Percentiles rank a stretch among this genome's conserved stretches.
Evolutionary conservation across 2,797 vertebrate genomes (phyloP).

Genomic region (Dromococcyx pavoninus): DNA sequence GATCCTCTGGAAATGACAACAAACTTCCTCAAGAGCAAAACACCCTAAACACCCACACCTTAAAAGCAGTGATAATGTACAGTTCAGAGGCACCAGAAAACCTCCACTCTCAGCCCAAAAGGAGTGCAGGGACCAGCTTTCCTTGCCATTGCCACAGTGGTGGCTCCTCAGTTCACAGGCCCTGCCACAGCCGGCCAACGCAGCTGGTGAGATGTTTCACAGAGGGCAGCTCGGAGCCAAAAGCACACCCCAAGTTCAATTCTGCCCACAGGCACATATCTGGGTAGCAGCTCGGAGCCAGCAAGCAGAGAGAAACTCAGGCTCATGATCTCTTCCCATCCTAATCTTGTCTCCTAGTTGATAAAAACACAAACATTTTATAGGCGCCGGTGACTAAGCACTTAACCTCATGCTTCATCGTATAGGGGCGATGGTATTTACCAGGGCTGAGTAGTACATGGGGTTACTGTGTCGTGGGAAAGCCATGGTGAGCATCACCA

Average conservation of each 20-base stretch:
- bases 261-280: rapidly evolving
- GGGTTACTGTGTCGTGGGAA: neutral
- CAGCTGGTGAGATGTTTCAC: neutral
- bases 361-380: neutral
- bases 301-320: neutral
- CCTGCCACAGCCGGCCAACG: rapidly evolving
- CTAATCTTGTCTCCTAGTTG: neutral
- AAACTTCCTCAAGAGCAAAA: neutral
- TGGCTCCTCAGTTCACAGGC: rapidly evolving
- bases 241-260: neutral
- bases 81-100: neutral
- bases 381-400: neutral
- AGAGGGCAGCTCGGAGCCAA: neutral
- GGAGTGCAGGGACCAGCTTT: neutral
- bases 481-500: rapidly evolving
- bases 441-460: rapidly evolving
- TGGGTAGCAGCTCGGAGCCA: neutral
- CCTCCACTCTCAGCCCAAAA: neutral
- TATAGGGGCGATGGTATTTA: rapidly evolving
- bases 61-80: rapidly evolving
- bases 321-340: neutral
- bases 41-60: neutral
- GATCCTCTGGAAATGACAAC: too few species aligned
- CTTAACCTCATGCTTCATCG: neutral
- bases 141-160: neutral